Percentiles rank a stretch among this genome's conserved stretches.
Evolutionary conservation across 1,140 invertebrate genomes (phyloP).

Genomic region (Elysia chlorotica): DNA sequence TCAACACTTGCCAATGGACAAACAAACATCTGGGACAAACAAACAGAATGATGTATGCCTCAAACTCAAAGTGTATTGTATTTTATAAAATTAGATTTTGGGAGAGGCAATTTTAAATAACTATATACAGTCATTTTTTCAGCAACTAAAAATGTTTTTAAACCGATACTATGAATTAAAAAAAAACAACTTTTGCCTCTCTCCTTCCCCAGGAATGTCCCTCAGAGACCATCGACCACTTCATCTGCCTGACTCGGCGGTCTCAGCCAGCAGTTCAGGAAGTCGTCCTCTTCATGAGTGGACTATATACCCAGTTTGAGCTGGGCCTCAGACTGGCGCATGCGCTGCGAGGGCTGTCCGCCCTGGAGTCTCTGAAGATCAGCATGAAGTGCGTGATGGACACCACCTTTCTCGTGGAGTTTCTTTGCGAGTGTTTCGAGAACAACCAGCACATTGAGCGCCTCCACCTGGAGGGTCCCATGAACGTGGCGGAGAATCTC

Average conservation of each 20-base stretch:
- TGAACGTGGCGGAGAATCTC: conserved; percentile 34
- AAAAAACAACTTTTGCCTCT: too few relatives aligned
- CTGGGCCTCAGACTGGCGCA: conserved; percentile 23
- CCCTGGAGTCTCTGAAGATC: conserved; percentile 24
- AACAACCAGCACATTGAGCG: conserved; percentile 23
- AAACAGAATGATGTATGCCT: too few relatives aligned
- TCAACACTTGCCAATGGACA: too few relatives aligned
- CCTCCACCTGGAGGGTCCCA: conserved; percentile 29
- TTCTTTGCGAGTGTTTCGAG: conserved; percentile 33
- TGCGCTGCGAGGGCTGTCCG: conserved; percentile 24
- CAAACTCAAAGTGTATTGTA: too few relatives aligned
- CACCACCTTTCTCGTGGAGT: conserved; percentile 28
- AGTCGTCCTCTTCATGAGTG: conserved; percentile 43
- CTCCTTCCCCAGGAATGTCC: conserved; percentile 26
- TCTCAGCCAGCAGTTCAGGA: conserved; percentile 4
- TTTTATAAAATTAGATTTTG: too few relatives aligned
- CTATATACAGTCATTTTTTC: too few relatives aligned
- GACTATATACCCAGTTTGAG: conserved; percentile 18
- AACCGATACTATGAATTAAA: too few relatives aligned
- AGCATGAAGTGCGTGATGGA: conserved; percentile 30
- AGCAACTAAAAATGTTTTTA: too few relatives aligned
- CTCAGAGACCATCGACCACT: conserved; percentile 23
- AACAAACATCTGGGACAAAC: too few relatives aligned
- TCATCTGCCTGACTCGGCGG: conserved; percentile 14
- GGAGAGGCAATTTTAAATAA: too few relatives aligned